Evolutionary conservation across 2,797 vertebrate genomes (phyloP).

Genomic region (Danio albolineatus): DNA sequence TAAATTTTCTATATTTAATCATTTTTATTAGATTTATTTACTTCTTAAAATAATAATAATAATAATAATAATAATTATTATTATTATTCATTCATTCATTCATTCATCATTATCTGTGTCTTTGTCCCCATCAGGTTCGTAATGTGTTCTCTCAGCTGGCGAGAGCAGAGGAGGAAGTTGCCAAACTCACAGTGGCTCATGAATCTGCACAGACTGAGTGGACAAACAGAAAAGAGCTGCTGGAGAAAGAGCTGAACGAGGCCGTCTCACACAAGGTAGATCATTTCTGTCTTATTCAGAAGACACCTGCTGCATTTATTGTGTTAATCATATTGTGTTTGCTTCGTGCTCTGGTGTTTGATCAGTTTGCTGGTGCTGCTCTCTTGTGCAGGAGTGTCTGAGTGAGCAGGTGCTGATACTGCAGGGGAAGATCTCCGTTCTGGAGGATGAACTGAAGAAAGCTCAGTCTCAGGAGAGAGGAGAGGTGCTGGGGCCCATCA

Average conservation of each 20-base stretch:
- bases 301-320: not conserved
- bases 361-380: not conserved
- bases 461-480: constrained; percentile 81
- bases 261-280: constrained; percentile 73
- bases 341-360: not conserved
- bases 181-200: constrained; percentile 65
- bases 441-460: constrained; percentile 86
- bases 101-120: too few species aligned
- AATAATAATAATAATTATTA: too few species aligned
- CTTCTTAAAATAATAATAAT: too few species aligned
- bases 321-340: not conserved
- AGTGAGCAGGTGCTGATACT: constrained; percentile 90
- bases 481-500: constrained; percentile 88
- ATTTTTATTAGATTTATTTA: not conserved
- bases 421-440: constrained; percentile 87
- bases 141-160: constrained; percentile 65
- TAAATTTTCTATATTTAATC: too few species aligned
- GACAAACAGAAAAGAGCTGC: constrained; percentile 55
- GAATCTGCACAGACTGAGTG: constrained; percentile 66
- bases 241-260: constrained; percentile 70
- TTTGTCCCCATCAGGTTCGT: constrained; percentile 67
- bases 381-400: constrained; percentile 80
- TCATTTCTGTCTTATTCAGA: not conserved
- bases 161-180: constrained; percentile 69
- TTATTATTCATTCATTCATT: too few species aligned